phyloP scores from a whole-genome alignment of 2,888 invertebrate species.

The Diaphora mendica region DNA sequence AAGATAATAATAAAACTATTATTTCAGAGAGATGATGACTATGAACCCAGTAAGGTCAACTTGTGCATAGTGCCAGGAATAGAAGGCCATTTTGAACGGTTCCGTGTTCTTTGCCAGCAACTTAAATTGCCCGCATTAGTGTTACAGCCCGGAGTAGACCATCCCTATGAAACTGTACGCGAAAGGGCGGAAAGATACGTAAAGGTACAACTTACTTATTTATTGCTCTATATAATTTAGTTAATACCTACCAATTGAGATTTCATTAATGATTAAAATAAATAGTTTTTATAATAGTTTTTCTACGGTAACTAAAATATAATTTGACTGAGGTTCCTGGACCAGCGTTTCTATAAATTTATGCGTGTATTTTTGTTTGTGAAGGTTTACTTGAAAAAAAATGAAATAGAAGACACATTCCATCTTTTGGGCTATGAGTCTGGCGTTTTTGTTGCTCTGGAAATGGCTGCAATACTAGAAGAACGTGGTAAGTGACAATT shows the following conservation, averaged over 20 bases:
- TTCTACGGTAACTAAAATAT: neutral
- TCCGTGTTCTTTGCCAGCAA: conserved; percentile 55
- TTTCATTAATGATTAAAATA: too few relatives aligned
- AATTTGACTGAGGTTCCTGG: neutral
- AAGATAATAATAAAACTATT: neutral
- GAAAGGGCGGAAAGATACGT: conserved; percentile 60
- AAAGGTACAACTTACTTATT: conserved; percentile 44
- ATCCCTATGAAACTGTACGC: conserved; percentile 52
- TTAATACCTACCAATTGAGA: neutral
- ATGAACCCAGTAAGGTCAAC: conserved; percentile 53
- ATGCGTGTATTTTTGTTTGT: neutral
- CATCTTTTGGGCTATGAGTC: conserved; percentile 69
- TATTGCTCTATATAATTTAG: neutral
- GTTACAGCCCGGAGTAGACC: conserved; percentile 62
- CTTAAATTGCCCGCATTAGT: conserved; percentile 61
- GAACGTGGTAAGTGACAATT: conserved; percentile 55
- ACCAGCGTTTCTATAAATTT: neutral
- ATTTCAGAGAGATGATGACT: conserved; percentile 60
- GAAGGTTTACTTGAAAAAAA: conserved; percentile 36
- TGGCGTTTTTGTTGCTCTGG: conserved; percentile 63
- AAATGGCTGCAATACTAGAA: conserved; percentile 68
- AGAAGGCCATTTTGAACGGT: conserved; percentile 62
- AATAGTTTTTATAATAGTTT: too few relatives aligned
- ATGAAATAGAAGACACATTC: conserved; percentile 53
- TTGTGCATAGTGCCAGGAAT: conserved; percentile 64